Base-by-base conservation (phyloP, 1,140 invertebrate species). In the Lepidurus packardi region DNA sequence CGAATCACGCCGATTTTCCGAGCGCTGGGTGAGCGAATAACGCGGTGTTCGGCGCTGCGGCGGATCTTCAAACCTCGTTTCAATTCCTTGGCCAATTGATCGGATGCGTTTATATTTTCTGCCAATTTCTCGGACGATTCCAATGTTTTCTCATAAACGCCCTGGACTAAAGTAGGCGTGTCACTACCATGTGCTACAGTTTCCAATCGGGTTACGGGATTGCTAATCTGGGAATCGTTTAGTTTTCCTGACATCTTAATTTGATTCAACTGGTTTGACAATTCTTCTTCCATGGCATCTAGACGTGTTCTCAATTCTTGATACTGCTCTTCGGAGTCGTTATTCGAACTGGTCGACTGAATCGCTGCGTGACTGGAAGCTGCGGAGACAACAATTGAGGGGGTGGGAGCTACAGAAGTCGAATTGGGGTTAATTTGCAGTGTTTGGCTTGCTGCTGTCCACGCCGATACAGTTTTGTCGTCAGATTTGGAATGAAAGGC, bases 1-100 rank as follows among this genome's bases (percentile, higher is more conserved):
- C 91, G 85, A 74, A 93, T 88, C 34, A 86, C 90, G 34, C 92
- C 92, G 79, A 93, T 93, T 87, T 92, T 93, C 45, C 92, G 86
- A 34, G 91, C 92, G 83, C 92, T 93, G 1, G 92, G 92, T 3
- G 92, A 93, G 81, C 92, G 85, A 80, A 93, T 92, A 21, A 93
- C 88, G 83, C 90, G 90, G 43, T 89, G 87, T 82, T 92, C 90
- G 53, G 86, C 84, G 53, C 89, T 90, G 75, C 86, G 85, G 75
- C 91, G 86, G 77, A 93, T 93, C 83, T 91, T 92, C 73, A 93
- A 84, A 83, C 92, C 91, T 81, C 89, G 89, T 80, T 90, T 91
- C 43, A 93, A 84, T 78, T 89, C 86, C 79, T 88, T 88, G 5
- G 91, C 91, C 75, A 93, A 84, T 80, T 92, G 88, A 82, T 93